Evolutionary conservation across 2,797 vertebrate genomes (phyloP), one percentile per base, ranked within the genome.

Genomic region (Epinephelus awoara): DNA sequence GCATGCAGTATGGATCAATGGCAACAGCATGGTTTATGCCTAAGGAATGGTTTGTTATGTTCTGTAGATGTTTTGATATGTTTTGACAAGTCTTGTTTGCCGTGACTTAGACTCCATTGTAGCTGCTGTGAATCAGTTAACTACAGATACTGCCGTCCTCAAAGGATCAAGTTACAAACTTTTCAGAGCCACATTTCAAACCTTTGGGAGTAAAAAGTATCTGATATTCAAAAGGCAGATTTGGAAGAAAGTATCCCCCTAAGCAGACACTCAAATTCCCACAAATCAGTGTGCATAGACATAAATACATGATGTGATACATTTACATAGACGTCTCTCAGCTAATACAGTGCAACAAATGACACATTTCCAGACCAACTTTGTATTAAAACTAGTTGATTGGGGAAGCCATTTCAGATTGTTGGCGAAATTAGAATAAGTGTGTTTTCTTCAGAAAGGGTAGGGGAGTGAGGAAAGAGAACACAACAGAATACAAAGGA

Each of bases 401-500:
- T 74, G 17, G 21, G 15, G 27, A 75, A 40, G 27, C 27, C 62
- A 56, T 46, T 56, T 73, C 44, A 74, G 29, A 78, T 34, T 72
- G 19, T 55, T 62, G 38, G 47, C 58, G 44, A 52, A 55, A 69
- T 80, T 23, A 19, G 3, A 66, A 46, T 21, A 7, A 58, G 49
- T 68, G 79, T 66, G 64, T 71, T 64, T 75, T 64, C 18, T 44
- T 67, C 47, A 40, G 42, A 49, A 46, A 58, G 23, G 6, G 21
- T 8, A 12, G 51, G 19, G 49, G 27, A 50, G 69, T 13, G 57
- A 46, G 62, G 52, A 50, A 65, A 40, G 56, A 75, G 51, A 72
- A 76, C 44, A 52, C 52, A 67, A 63, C 44, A 67, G 70, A 76
- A 88, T 73, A 80, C 52, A 77, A 80, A 88, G 76, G 71, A 85